Conservation (phyloP, 2,113 vertebrate species). For the Corythoichthys haematopterus region DNA sequence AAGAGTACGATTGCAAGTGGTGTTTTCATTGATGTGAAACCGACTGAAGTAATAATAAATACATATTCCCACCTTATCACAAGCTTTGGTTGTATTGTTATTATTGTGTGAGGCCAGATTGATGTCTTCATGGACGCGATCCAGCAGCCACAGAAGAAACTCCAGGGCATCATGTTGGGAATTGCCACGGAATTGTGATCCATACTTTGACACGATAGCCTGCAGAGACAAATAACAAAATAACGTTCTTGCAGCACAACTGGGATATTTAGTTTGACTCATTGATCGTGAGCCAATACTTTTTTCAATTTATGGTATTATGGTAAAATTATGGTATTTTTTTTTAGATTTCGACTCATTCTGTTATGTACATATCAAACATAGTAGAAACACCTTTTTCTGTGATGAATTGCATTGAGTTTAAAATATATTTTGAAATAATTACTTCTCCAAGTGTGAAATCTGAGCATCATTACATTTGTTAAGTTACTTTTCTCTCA, state of each 20-base stretch:
- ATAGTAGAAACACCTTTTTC: not conserved
- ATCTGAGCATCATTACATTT: too few relatives aligned
- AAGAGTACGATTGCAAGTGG: not conserved
- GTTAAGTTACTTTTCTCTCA: too few relatives aligned
- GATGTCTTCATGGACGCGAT: constrained; percentile 88
- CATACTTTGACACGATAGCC: constrained; percentile 88
- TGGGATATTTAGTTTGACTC: not conserved
- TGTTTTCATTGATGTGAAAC: not conserved
- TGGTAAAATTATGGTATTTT: too few relatives aligned
- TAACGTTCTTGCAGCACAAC: not conserved
- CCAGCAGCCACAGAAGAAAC: constrained; percentile 94
- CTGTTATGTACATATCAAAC: too few relatives aligned
- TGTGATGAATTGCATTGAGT: too few relatives aligned
- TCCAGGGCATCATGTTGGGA: constrained; percentile 93
- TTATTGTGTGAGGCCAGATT: constrained; percentile 66
- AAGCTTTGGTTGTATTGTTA: constrained; percentile 56
- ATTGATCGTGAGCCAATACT: not conserved
- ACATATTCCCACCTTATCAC: constrained; percentile 71
- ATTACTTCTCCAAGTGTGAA: too few relatives aligned
- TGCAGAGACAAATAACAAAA: constrained; percentile 46
- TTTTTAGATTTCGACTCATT: not conserved
- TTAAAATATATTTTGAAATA: too few relatives aligned
- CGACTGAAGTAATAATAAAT: not conserved
- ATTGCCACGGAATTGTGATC: constrained; percentile 88
- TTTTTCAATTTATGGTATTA: not conserved